Base-by-base conservation (phyloP, 2,888 invertebrate species). In the Drosophila picticornis region DNA sequence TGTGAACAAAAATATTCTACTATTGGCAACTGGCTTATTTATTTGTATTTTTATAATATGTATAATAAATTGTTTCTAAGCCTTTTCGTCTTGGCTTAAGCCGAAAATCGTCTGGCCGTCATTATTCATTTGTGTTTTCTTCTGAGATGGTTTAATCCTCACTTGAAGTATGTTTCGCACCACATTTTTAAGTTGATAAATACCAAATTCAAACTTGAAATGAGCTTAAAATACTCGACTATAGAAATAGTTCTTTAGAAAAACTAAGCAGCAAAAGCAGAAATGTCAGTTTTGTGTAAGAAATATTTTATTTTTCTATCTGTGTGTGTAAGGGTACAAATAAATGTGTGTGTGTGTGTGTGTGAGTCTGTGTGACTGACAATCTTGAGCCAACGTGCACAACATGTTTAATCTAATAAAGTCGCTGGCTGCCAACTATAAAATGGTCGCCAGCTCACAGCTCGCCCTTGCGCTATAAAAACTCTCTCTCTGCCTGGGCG, bases 321-420 rank as follows among this genome's bases (percentile, higher is more conserved):
- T n/a, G 27, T 50, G 19, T 25, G 38, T 46, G 52, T 13, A 46
- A 46, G 46, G 13, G 46, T 46, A 16, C 16, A 40, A n/a, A 11
- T 16, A 2, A 4, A 19, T 64, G 59, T 56, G 40, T 46, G 46
- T 36, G 31, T 48, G 36, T 51, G 61, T 46, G 48, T 62, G 60
- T 52, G 50, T 10, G 29, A 53, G 43, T 67, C 43, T 73, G 27
- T 61, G 58, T 36, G 67, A 55, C 58, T 58, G 62, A 64, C 55
- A 64, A 71, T 70, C 70, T 80, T 60, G 72, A 55, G 67, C 46
- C 71, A 81, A 85, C 78, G 88, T 80, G 81, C 80, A 79, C 90
- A 89, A 90, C 91, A 84, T 90, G 86, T 81, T 85, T 88, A 90
- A 90, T 91, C 91, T 84, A 89, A 91, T 89, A 91, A 88, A 87